phyloP scores from a whole-genome alignment of 2,797 vertebrate genomes.

The Crocodylus rhombifer region DNA sequence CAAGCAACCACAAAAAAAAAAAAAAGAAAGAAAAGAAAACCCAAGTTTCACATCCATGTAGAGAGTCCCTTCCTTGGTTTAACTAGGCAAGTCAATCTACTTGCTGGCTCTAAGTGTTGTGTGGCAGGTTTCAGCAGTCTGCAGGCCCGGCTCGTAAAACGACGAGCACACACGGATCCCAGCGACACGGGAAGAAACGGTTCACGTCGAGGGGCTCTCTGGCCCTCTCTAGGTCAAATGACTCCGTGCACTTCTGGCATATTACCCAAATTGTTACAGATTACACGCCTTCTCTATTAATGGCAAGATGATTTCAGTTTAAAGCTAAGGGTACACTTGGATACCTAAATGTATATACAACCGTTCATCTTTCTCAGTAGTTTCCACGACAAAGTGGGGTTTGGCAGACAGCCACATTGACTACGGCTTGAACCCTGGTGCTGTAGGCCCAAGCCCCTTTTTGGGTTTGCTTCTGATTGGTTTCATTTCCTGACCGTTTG shows the following conservation, averaged over 20 bases:
- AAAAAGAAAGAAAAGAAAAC: too few species aligned
- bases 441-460: accelerated
- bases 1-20: too few species aligned
- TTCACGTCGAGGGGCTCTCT: too few species aligned
- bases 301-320: too few species aligned
- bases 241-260: too few species aligned
- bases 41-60: too few species aligned
- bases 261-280: too few species aligned
- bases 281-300: too few species aligned
- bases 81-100: background rate
- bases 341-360: accelerated
- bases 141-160: too few species aligned
- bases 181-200: background rate
- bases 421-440: accelerated
- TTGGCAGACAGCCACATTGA: accelerated
- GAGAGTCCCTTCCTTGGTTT: too few species aligned
- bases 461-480: accelerated
- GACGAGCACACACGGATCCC: too few species aligned
- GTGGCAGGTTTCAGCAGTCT: background rate
- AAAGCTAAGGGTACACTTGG: too few species aligned
- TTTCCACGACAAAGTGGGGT: accelerated
- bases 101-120: background rate
- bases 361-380: accelerated
- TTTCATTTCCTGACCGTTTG: accelerated
- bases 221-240: background rate